Evolutionary conservation across 1,140 invertebrate genomes (phyloP), one percentile per base, ranked within the genome.

Genomic region (Pristionchus pacificus): DNA sequence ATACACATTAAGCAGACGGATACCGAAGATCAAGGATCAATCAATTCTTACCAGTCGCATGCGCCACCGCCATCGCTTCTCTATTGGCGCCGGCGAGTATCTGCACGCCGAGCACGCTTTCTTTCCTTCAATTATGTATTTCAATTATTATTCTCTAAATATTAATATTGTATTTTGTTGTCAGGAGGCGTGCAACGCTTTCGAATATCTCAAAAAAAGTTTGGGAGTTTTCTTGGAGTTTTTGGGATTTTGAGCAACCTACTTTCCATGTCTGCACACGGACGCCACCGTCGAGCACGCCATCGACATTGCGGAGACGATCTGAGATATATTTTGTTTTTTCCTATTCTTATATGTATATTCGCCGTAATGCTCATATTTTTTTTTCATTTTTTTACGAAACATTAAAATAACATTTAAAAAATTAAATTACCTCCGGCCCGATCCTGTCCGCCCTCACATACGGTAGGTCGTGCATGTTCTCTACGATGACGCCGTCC

Each of bases 391-490:
- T n/a, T n/a, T n/a, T n/a, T n/a, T n/a, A n/a, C n/a, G n/a, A n/a
- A n/a, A n/a, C n/a, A n/a, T n/a, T n/a, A n/a, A n/a, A n/a, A n/a
- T n/a, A n/a, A n/a, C n/a, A n/a, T n/a, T n/a, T n/a, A n/a, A n/a
- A n/a, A n/a, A 60, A 3, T 29, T 24, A 29, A 25, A 87, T 87
- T 24, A 88, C 87, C 84, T 92, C 91, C 1, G 91, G 89, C 14
- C 88, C 87, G 57, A 90, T 80, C 29, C 88, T 71, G 30, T 84
- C 80, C 0, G 86, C 78, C 72, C 87, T 86, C 1, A 90, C 75
- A 78, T 93, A 93, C 0, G 91, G 92, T 19, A 91, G 80, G 81
- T 93, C 92, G 81, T 92, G 88, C 91, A 93, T 93, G 80, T 93
- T 93, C 85, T 93, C 92, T 1, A 93, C 83, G 14, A 93, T 80